Conservation (phyloP, 2,888 invertebrate species). For the Argyresthia goedartella region DNA sequence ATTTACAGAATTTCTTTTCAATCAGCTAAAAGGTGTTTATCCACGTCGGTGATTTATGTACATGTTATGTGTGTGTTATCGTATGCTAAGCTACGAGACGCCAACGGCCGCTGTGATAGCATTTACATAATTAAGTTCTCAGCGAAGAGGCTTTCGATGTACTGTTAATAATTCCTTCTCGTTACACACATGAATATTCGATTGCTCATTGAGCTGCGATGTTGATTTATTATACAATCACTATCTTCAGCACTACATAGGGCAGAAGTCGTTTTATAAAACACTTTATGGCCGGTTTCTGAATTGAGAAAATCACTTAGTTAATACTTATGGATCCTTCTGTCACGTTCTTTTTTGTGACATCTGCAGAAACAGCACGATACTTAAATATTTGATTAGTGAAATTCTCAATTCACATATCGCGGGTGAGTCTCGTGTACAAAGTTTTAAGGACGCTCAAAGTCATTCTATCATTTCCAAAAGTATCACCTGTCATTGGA, state of each 20-base stretch:
- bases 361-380: too few species aligned
- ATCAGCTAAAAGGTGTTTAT: not conserved
- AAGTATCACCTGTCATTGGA: too few species aligned
- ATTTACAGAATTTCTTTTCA: not conserved
- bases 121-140: constrained; percentile 46
- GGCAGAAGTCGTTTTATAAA: not conserved
- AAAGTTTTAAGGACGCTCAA: too few species aligned
- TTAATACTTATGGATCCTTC: too few species aligned
- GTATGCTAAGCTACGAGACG: not conserved
- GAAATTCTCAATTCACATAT: too few species aligned
- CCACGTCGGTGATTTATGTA: not conserved
- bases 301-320: too few species aligned
- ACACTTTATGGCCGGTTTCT: not conserved
- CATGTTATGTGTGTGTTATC: not conserved
- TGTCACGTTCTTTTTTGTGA: too few species aligned
- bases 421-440: too few species aligned
- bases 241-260: too few species aligned
- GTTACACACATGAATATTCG: constrained; percentile 45
- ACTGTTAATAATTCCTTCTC: constrained; percentile 28
- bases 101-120: not conserved
- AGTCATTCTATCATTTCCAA: too few species aligned
- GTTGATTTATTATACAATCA: constrained; percentile 24
- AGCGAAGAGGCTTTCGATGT: constrained; percentile 19
- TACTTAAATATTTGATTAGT: too few species aligned
- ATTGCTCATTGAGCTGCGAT: constrained; percentile 28